These are phyloP conservation scores for Poecilia picta DNA, from an alignment of 2,797 vertebrate genomes.

Conservation along the genomic window DNA sequence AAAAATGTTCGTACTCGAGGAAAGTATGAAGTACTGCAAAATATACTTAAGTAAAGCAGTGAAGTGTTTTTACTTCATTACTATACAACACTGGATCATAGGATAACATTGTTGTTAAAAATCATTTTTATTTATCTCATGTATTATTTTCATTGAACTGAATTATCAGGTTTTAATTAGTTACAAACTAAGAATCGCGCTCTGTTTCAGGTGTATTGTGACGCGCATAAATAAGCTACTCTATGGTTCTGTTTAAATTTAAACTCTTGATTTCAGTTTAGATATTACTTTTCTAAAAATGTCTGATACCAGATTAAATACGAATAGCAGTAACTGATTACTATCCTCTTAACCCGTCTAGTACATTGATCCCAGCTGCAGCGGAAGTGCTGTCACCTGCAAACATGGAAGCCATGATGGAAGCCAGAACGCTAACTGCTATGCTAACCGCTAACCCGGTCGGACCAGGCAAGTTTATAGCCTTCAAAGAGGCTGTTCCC, in stretches of 20 bases:
- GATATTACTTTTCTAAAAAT: not conserved
- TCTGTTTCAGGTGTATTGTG: too few relatives aligned
- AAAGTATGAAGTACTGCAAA: too few relatives aligned
- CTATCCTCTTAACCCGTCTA: not conserved
- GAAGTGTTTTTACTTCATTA: too few relatives aligned
- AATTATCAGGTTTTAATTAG: too few relatives aligned
- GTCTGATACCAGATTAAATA: not conserved
- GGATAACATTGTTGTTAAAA: not conserved
- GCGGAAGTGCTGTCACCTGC: not conserved
- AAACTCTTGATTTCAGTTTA: not conserved
- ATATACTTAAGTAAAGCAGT: too few relatives aligned
- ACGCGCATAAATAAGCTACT: too few relatives aligned
- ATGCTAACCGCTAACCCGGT: too few relatives aligned
- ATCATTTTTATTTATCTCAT: not conserved
- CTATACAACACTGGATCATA: too few relatives aligned
- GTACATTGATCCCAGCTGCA: not conserved
- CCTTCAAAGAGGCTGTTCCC: accelerated
- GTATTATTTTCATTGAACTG: not conserved
- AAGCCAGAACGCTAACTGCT: not conserved
- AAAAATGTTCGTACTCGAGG: too few relatives aligned
- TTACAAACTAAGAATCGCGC: too few relatives aligned
- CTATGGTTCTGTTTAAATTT: too few relatives aligned
- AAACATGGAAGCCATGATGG: not conserved
- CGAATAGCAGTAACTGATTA: not conserved
- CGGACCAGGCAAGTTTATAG: too few relatives aligned